phyloP scores from a whole-genome alignment of 2,888 invertebrate species.

The Pasiphila rectangulata region DNA sequence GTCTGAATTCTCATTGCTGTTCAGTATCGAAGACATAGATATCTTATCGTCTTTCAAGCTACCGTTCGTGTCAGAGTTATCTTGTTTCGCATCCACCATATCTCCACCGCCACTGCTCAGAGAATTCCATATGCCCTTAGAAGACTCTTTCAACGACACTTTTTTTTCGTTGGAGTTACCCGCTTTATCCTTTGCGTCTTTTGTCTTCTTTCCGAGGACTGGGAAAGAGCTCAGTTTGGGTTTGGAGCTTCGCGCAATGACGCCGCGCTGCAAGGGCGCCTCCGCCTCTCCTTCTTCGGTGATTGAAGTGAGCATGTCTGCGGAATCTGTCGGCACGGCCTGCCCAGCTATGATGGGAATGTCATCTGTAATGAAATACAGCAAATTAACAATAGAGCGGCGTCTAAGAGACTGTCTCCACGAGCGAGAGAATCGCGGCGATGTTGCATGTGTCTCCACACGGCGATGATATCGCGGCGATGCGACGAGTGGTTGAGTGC shows the following conservation, averaged over 20 bases:
- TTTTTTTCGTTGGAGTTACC: conserved; percentile 63
- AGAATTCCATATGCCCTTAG: conserved; percentile 73
- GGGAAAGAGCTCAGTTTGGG: conserved; percentile 83
- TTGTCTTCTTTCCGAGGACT: conserved; percentile 84
- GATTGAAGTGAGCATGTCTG: conserved; percentile 83
- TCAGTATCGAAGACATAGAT: conserved; percentile 64
- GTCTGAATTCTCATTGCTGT: conserved; percentile 70
- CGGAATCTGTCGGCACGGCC: conserved; percentile 80
- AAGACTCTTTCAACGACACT: conserved; percentile 67
- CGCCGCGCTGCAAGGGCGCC: conserved; percentile 76
- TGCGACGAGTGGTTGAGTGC: too few relatives aligned
- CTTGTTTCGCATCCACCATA: conserved; percentile 68
- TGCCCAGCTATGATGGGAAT: conserved; percentile 91
- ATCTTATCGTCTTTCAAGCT: conserved; percentile 75
- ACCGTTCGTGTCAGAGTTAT: conserved; percentile 62
- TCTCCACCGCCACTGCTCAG: conserved; percentile 74
- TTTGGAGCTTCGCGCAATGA: conserved; percentile 76
- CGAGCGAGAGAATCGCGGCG: too few relatives aligned
- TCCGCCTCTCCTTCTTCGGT: conserved; percentile 84
- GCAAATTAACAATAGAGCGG: background rate
- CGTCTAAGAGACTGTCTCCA: too few relatives aligned
- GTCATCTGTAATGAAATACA: conserved; percentile 84
- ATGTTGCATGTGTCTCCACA: too few relatives aligned
- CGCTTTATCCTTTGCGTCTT: conserved; percentile 75
- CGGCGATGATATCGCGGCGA: too few relatives aligned